Evolutionary conservation across 64 coral and sea anemone species (phyloP), one percentile per base, ranked within the genome.

Genomic region (Stichodactyla mertensii): DNA sequence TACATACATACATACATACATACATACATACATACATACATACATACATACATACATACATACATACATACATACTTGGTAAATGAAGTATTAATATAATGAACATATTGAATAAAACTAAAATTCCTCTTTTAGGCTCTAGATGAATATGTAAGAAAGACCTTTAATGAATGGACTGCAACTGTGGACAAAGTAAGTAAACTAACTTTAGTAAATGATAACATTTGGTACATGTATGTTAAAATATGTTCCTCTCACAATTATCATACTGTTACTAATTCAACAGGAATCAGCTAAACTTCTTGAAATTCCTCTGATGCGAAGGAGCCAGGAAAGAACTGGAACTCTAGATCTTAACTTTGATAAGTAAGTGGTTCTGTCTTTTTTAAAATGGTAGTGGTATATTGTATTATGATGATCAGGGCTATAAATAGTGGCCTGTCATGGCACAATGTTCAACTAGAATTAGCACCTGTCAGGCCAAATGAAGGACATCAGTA

Each of bases 111-210:
- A n/a, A 69, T 28, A 67, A 18, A 18, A 52, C 31, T 27, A 16
- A 22, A 23, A 56, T 54, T 55, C 24, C 55, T 55, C 81, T 79
- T 82, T 24, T 62, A 98, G 95, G 97, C 97, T 77, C 86, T 99
- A 77, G 97, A 99, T 84, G 97, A 99, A 55, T 99, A 87, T 95
- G 97, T 99, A 31, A 90, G 97, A 71, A 99, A 99, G 86, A 99
- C 97, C 18, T 99, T 99, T 52, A 99, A 99, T 86, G 97, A 99
- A 85, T 99, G 97, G 97, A 93, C 90, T n/a, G 83, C 90, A 4
- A 90, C 83, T 52, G 97, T 99, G 20, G 97, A 99, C 59, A 99
- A 99, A 89, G 93, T 95, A 86, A 28, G 27, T 19, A 10, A 80
- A 28, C 51, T 61, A 27, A 7, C 6, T n/a, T n/a, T 77, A 16